Evolutionary conservation across 2,113 vertebrate genomes (phyloP), one percentile per base, ranked within the genome.

Genomic region (Gallinago media): DNA sequence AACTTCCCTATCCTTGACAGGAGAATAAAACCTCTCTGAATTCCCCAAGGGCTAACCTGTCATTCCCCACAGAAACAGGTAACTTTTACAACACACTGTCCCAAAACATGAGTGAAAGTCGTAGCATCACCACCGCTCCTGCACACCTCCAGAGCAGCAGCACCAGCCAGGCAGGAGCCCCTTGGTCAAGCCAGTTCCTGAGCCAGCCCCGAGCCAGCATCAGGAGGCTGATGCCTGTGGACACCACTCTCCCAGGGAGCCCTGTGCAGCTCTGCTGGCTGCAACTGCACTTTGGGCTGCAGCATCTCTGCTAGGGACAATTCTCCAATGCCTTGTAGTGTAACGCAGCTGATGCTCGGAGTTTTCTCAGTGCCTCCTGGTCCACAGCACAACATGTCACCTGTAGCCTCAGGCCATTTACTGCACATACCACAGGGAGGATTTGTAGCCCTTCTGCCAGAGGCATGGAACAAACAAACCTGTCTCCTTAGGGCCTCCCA

Each of bases 161-260:
- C 21, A 49, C 9, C 40, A 42, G 36, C 22, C 13, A 22, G 50
- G 42, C 34, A 50, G 42, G 13, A 49, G 54, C 47, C 22, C 32
- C 29, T 12, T 10, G 52, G 42, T n/a, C 1, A 0, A 65, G 27
- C 21, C 54, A 21, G 17, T 4, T 27, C 40, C 34, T 8, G 34
- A 40, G 66, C 27, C n/a, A 49, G 59, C 29, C 15, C 44, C 1
- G 1, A 18, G 38, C 6, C 2, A 58, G 15, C 3, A 0, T 8
- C 59, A 23, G 31, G 32, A 36, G 47, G 10, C 25, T 1, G 3
- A 34, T 38, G 29, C 6, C 46, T 3, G 0, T 12, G 74, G n/a
- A 31, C 31, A 34, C 50, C 1, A 1, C 32, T 23, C 52, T 26
- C 42, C 25, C 56, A 7, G 10, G 13, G 32, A 70, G 49, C 34